Evolutionary conservation across 2,888 invertebrate genomes (phyloP), one percentile per base, ranked within the genome.

Genomic region (Drosophila melanosoma): DNA sequence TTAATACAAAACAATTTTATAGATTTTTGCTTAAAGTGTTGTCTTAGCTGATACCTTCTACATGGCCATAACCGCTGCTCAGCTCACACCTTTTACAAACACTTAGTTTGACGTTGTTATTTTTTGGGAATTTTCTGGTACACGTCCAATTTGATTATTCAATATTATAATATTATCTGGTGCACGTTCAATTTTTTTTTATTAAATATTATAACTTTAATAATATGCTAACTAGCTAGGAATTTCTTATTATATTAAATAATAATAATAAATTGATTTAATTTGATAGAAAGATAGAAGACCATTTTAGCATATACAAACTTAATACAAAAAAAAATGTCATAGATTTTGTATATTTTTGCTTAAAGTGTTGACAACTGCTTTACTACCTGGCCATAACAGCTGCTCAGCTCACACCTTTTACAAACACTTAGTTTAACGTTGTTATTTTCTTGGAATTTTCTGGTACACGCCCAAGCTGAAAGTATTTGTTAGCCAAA

Each of bases 111-210:
- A 17, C 38, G 53, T 42, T 67, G 61, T 64, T 36, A 65, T 61
- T 72, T 76, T 73, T 61, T 20, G 62, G 65, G 80, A 77, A 75
- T 79, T 73, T 76, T 66, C 59, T 42, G 42, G 42, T 53, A 62
- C 49, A 75, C 61, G 49, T 54, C 42, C 57, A 58, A 38, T n/a
- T n/a, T n/a, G n/a, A n/a, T 23, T 26, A 26, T 26, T 26, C 3
- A 3, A 26, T 26, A 26, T 26, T 26, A 26, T 26, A 26, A 26
- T 26, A 3, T 26, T 26, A 26, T 26, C 26, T 42, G 42, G 42
- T 52, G 56, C 45, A 70, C 58, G 49, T 54, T 38, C 57, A 58
- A 35, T 26, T 26, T 26, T 23, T 3, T 23, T 26, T 26, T 26
- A 26, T 26, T 26, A 29, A 29, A 29, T 29, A 29, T 29, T 29